Evolutionary conservation across 2,797 vertebrate genomes (phyloP).

Genomic region (Cuculus canorus): DNA sequence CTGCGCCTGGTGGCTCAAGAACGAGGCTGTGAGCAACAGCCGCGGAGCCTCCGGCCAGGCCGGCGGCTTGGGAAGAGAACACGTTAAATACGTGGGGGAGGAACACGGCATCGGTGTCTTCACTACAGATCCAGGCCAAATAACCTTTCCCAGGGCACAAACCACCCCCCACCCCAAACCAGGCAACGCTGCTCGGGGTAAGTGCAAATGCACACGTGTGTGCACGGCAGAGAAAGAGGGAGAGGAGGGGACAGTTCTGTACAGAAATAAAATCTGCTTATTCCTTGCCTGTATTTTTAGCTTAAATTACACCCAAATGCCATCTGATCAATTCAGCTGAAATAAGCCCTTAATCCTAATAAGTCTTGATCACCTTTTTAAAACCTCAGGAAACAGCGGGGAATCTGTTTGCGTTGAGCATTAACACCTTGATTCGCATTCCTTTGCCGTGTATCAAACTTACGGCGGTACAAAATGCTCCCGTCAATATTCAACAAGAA

Average conservation of each 20-base stretch:
- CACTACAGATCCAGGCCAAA: neutral
- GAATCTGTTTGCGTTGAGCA: neutral
- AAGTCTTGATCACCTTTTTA: conserved; percentile 55
- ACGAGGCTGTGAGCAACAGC: neutral
- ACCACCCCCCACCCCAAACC: neutral
- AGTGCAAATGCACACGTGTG: rapidly evolving
- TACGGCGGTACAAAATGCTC: neutral
- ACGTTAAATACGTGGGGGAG: neutral
- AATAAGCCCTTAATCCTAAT: conserved; percentile 56
- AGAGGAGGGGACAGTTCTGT: neutral
- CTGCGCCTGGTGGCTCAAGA: neutral
- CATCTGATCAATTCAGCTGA: conserved; percentile 47
- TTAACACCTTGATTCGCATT: neutral
- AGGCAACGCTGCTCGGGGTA: neutral
- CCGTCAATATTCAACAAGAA: neutral
- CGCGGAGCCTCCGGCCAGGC: rapidly evolving
- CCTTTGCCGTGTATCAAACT: neutral
- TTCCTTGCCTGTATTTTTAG: conserved; percentile 32
- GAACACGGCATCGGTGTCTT: neutral
- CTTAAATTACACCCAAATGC: conserved; percentile 47
- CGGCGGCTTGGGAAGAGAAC: neutral
- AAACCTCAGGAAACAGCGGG: neutral
- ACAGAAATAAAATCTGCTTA: conserved; percentile 19
- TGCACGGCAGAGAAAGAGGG: neutral
- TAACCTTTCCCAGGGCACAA: neutral